Conservation (phyloP, 2,888 invertebrate genomes). For the Melieria omissa region DNA sequence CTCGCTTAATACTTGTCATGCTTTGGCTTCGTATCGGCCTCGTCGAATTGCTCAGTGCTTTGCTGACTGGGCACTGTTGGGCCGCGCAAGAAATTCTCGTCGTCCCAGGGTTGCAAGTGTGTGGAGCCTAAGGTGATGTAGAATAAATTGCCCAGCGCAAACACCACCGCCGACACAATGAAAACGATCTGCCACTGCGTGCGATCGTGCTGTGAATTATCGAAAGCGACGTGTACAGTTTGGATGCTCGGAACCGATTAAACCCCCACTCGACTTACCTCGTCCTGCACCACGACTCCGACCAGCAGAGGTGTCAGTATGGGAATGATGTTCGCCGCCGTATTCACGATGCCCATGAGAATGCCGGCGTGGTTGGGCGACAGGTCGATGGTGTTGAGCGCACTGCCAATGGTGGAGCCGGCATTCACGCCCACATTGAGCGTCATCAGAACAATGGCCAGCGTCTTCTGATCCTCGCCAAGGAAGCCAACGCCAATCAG, state of each 20-base stretch:
- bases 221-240: not conserved
- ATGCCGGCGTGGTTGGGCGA: constrained; percentile 77
- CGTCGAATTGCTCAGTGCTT: not conserved
- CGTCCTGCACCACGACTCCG: constrained; percentile 70
- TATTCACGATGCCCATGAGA: constrained; percentile 77
- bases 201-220: constrained; percentile 56
- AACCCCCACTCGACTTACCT: constrained; percentile 64
- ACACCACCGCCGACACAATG: constrained; percentile 69
- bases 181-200: constrained; percentile 71
- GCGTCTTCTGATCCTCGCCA: constrained; percentile 52
- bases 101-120: constrained; percentile 71
- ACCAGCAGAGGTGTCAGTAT: constrained; percentile 73
- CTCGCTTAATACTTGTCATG: too few relatives aligned
- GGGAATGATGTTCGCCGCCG: constrained; percentile 72
- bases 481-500: constrained; percentile 69
- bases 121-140: constrained; percentile 70
- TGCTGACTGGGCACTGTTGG: constrained; percentile 32
- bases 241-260: too few relatives aligned
- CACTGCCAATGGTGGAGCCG: constrained; percentile 71
- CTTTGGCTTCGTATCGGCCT: too few relatives aligned
- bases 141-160: constrained; percentile 69
- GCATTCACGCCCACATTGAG: constrained; percentile 72
- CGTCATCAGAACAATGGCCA: constrained; percentile 69
- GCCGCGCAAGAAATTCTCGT: constrained; percentile 49
- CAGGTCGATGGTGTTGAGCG: constrained; percentile 76